These are phyloP conservation scores for Eristalis tenax DNA, from an alignment of 2,888 invertebrate genomes.

Conservation along the genomic window DNA sequence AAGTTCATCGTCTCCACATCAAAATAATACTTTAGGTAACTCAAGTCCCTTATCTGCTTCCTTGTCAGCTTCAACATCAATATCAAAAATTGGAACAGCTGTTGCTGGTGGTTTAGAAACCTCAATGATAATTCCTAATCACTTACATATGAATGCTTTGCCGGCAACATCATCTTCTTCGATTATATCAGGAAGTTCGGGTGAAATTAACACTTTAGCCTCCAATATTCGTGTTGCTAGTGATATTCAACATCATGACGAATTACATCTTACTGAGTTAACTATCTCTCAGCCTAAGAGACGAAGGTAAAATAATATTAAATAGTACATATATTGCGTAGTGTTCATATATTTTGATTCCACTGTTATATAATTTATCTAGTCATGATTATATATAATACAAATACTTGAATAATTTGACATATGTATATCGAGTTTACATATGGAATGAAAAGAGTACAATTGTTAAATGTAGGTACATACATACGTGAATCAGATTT, in stretches of 20 bases:
- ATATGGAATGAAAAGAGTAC: not conserved
- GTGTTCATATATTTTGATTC: not conserved
- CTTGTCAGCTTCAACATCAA: conserved; percentile 65
- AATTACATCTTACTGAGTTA: conserved; percentile 73
- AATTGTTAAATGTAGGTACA: conserved; percentile 6
- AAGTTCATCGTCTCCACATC: conserved; percentile 60
- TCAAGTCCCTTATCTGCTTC: conserved; percentile 66
- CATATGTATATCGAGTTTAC: not conserved
- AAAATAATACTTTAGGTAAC: conserved; percentile 58
- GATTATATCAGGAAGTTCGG: conserved; percentile 42
- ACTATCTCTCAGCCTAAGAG: conserved; percentile 71
- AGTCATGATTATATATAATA: not conserved
- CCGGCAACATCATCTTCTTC: conserved; percentile 49
- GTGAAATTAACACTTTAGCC: conserved; percentile 53
- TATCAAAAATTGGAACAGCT: conserved; percentile 71
- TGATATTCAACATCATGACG: conserved; percentile 66
- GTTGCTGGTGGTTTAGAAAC: conserved; percentile 70
- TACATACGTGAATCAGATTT: conserved; percentile 44
- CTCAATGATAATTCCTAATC: conserved; percentile 72
- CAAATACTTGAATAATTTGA: not conserved
- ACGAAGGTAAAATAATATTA: conserved; percentile 69
- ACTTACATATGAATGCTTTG: conserved; percentile 59
- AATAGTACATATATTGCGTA: not conserved
- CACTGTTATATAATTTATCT: not conserved
- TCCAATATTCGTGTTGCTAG: conserved; percentile 58